Base-by-base conservation (phyloP, 2,797 vertebrate genomes). In the Cirrhinus molitorella region DNA sequence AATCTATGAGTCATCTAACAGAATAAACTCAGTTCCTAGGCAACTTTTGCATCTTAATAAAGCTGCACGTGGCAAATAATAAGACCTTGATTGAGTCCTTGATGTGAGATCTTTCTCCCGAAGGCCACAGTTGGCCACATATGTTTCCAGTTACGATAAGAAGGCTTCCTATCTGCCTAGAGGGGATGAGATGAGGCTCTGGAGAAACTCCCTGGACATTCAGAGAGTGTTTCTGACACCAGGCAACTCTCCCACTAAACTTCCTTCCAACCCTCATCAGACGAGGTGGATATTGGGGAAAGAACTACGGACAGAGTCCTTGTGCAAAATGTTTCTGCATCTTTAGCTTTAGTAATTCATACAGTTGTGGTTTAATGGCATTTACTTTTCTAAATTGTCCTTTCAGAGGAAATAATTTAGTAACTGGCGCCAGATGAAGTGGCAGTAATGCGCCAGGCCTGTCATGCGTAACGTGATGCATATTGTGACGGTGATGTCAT, bases 401-500 rank as follows among this genome's bases (percentile, higher is more conserved):
- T 59, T 14, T 70, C 19, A 45, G 49, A 55, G 31, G 70, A 63
- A 73, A 76, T 78, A 75, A 84, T 83, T 86, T 19, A 14, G 63
- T 53, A 83, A 86, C 75, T 59, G 75, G 67, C 59, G 5, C 81
- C 71, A 53, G 43, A 73, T 67, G 77, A 59, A 77, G 83, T 68
- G 71, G 73, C 83, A 47, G 59, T n/a, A 47, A 67, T 34, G 23
- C 17, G 17, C 55, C 78, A 65, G 78, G n/a, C 59, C 57, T 49
- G 80, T 79, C 45, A 73, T 67, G 23, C 49, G 6, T 79, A 37
- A 70, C 71, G 55, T 80, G 70, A 65, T 53, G 51, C 79, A 87
- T 81, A 66, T 43, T 31, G 37, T 21, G 17, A 53, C 9, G 34
- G 40, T 83, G 83, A 83, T 78, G 72, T 86, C 76, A 83, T 86